phyloP scores from a whole-genome alignment of 2,797 vertebrate species.

The Myotis planiceps region DNA sequence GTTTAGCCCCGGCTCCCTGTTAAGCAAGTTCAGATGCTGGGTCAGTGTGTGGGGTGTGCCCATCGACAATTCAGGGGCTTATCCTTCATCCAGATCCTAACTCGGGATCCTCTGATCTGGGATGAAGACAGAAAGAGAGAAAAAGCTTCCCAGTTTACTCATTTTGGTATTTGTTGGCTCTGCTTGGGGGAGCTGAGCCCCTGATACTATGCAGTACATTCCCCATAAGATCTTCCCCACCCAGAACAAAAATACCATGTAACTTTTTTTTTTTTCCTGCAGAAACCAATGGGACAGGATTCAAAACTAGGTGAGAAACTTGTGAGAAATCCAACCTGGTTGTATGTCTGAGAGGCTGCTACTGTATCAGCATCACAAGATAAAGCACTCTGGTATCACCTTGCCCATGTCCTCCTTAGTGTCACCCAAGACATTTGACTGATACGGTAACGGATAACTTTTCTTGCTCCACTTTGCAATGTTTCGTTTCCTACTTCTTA shows the following conservation, averaged over 20 bases:
- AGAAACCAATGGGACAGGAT: constrained; percentile 74
- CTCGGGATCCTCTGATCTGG: constrained; percentile 83
- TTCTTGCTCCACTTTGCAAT: constrained; percentile 67
- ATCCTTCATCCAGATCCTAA: constrained; percentile 84
- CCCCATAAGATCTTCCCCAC: constrained; percentile 65
- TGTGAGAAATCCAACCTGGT: constrained; percentile 78
- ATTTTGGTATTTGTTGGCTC: constrained; percentile 77
- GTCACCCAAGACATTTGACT: constrained; percentile 50
- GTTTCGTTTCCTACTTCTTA: constrained; percentile 55
- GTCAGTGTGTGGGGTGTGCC: constrained; percentile 81
- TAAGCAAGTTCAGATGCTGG: constrained; percentile 83
- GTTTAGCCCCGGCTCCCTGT: constrained; percentile 83
- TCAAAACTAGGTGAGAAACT: constrained; percentile 77
- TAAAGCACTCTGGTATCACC: constrained; percentile 47
- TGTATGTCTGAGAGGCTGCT: constrained; percentile 68
- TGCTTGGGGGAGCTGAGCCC: constrained; percentile 77
- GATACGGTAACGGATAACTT: background rate
- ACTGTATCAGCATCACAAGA: constrained; percentile 62
- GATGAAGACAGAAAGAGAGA: constrained; percentile 83
- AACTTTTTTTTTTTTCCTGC: constrained; percentile 49
- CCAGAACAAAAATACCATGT: constrained; percentile 65
- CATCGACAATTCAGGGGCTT: constrained; percentile 82
- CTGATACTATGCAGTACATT: constrained; percentile 71
- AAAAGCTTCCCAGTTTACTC: constrained; percentile 84
- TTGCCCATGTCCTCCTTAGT: constrained; percentile 46